phyloP scores from a whole-genome alignment of 2,113 vertebrate genomes.

The Sus scrofa region T2T-Sscrofa CM000820.6:75365501-75366000 shows the following conservation, averaged over 20 bases:
- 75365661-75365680: constrained; percentile 51
- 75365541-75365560: not conserved
- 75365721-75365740: constrained; percentile 41
- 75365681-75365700: constrained; percentile 57
- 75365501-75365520: too few species aligned
- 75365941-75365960: constrained; percentile 63
- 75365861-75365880: constrained; percentile 30
- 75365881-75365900: constrained; percentile 70
- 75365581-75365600: constrained; percentile 51
- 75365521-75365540: too few species aligned
- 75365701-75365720: constrained; percentile 60
- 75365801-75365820: constrained; percentile 34
- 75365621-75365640: not conserved
- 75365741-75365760: constrained; percentile 47
- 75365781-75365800: constrained; percentile 61
- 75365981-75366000: constrained; percentile 58
- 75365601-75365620: constrained; percentile 19
- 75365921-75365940: constrained; percentile 60
- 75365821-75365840: constrained; percentile 61
- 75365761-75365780: constrained; percentile 65
- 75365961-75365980: constrained; percentile 54
- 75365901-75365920: constrained; percentile 62
- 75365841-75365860: constrained; percentile 11
- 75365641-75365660: constrained; percentile 61
- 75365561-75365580: not conserved